Conservation (phyloP, 2,888 invertebrate species). For the Mayetiola destructor region DNA sequence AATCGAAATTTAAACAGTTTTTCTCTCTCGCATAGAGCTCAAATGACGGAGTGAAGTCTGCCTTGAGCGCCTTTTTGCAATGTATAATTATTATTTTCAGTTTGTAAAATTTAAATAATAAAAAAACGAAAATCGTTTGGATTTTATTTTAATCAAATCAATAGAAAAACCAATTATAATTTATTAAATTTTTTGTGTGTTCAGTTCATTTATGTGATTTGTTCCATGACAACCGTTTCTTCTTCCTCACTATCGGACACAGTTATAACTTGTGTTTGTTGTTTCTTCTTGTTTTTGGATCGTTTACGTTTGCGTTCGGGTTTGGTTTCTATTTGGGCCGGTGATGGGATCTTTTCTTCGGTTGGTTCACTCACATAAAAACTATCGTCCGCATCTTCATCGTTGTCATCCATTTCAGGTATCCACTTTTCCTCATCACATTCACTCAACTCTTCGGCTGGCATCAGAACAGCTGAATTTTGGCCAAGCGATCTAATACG, state of each 20-base stretch:
- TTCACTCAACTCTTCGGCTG: background rate
- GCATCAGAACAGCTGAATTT: constrained; percentile 1
- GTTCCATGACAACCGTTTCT: constrained; percentile 18
- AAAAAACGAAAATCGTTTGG: background rate
- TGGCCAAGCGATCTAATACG: background rate
- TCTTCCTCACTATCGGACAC: constrained; percentile 24
- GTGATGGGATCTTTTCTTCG: background rate
- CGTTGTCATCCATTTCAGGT: background rate
- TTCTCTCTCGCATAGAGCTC: no score
- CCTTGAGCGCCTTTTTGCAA: no score
- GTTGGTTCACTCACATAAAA: background rate
- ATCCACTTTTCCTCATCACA: background rate
- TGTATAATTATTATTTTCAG: no score
- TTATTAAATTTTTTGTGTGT: no score
- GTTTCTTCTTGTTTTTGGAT: background rate
- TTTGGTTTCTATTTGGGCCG: background rate
- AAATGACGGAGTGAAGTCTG: no score
- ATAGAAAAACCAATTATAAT: no score
- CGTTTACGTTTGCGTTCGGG: background rate
- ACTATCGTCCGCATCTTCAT: background rate
- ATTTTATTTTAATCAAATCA: constrained; percentile 5
- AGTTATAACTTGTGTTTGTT: background rate
- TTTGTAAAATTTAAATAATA: no score
- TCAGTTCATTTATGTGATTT: background rate
- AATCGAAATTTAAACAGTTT: no score